Evolutionary conservation across 2,113 vertebrate species (phyloP).

Genomic region (Misgurnus mizolepis): DNA sequence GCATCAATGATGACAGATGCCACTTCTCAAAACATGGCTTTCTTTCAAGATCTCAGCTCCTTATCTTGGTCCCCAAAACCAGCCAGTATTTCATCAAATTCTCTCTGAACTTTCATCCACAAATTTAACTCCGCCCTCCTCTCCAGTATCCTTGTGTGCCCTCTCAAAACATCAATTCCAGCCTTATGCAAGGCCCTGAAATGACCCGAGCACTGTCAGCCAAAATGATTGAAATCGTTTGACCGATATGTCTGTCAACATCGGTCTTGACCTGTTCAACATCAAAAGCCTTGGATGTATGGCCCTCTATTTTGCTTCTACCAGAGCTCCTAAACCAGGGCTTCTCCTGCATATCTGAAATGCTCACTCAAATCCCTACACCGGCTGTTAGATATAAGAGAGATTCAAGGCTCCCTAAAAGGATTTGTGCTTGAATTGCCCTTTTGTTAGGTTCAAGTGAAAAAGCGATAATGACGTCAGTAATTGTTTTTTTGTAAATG

Average conservation of each 20-base stretch:
- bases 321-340: background rate
- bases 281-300: constrained; percentile 54
- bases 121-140: constrained; percentile 37
- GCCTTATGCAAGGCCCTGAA: constrained; percentile 36
- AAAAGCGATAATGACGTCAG: background rate
- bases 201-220: constrained; percentile 64
- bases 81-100: constrained; percentile 65
- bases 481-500: constrained; percentile 2
- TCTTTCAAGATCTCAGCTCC: constrained; percentile 29
- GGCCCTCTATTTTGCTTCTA: background rate
- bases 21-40: background rate
- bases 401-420: background rate
- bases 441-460: constrained; percentile 21
- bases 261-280: constrained; percentile 63
- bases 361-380: background rate
- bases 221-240: constrained; percentile 73
- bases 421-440: background rate
- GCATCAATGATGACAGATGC: constrained; percentile 5
- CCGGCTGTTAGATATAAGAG: constrained; percentile 8
- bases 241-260: constrained; percentile 75
- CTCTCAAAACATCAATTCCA: constrained; percentile 47
- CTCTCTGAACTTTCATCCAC: constrained; percentile 43
- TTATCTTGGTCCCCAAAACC: constrained; percentile 29
- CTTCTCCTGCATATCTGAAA: background rate
- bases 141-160: background rate